Base-by-base conservation (phyloP, 2,888 invertebrate genomes). In the Salticus scenicus region DNA sequence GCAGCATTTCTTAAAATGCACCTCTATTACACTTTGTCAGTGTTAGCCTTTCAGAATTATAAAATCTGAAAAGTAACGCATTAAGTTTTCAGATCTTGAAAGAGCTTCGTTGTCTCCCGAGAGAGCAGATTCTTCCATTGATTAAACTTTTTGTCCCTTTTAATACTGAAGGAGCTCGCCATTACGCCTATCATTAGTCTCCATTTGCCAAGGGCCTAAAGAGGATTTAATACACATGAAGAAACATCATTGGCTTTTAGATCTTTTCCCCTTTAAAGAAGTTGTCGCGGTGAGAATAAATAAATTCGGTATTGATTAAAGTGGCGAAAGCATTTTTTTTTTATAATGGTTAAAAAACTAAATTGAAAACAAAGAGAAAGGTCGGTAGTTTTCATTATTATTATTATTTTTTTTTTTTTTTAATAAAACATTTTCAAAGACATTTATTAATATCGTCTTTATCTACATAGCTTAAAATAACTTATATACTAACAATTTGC, bases 161-260 rank as follows among this genome's bases (percentile, higher is more conserved):
- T 12, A 24, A 1, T 57, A 12, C 20, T 24, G 5, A 24, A 57
- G 12, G 12, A 12, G 17, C 57, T 24, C 24, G 57, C 20, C 24
- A 57, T n/a, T 57, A 57, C 24, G 57, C 24, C 24, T 57, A 24
- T 57, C 57, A 57, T 57, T 24, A 24, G 57, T 57, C 57, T 57
- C 57, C 57, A 57, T 57, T 57, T 57, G 57, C 57, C 20, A 57
- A 57, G 17, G 57, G 24, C 17, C 24, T 57, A 24, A 24, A 24
- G 20, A 57, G 57, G 24, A 57, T 57, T 57, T 57, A 24, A 20
- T 24, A 24, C 57, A 57, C 57, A 57, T 57, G 57, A 57, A 57
- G 24, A 57, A 57, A 57, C 57, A 57, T 57, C 57, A 24, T 57
- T 24, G 57, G 57, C 57, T 57, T 57, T 57, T 57, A 24, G 20